phyloP scores from a whole-genome alignment of 2,888 invertebrate genomes.

The Diploptera punctata region DNA sequence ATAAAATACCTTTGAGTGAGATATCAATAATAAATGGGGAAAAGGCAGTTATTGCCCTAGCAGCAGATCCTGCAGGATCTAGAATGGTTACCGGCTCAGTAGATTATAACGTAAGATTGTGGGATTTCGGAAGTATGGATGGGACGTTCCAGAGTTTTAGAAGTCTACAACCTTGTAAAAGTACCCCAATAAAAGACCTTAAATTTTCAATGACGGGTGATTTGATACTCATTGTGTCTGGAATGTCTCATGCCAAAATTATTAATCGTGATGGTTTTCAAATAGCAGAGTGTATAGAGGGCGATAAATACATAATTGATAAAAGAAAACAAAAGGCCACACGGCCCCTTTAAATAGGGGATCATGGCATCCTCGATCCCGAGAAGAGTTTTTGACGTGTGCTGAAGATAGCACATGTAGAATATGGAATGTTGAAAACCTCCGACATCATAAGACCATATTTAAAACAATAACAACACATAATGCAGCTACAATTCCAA shows the following conservation, averaged over 20 bases:
- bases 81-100: conserved; percentile 89
- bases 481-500: conserved; percentile 86
- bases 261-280: conserved; percentile 95
- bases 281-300: conserved; percentile 90
- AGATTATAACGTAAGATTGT: conserved; percentile 95
- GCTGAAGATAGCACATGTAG: conserved; percentile 93
- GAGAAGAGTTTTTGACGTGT: conserved; percentile 94
- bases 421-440: conserved; percentile 86
- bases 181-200: conserved; percentile 86
- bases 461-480: conserved; percentile 88
- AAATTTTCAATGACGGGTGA: conserved; percentile 96
- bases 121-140: conserved; percentile 99
- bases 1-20: conserved; percentile 76
- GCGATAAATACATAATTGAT: conserved; percentile 95
- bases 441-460: conserved; percentile 78
- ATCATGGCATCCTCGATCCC: conserved; percentile 91
- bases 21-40: conserved; percentile 87
- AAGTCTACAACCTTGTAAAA: conserved; percentile 91
- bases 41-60: conserved; percentile 88
- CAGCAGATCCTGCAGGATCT: conserved; percentile 94
- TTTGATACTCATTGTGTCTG: conserved; percentile 89
- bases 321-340: conserved; percentile 95
- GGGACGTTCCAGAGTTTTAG: conserved; percentile 89
- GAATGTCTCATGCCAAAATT: conserved; percentile 92
- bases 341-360: conserved; percentile 89